phyloP scores from a whole-genome alignment of 2,888 invertebrate genomes.

The Synergus japonicus region DNA sequence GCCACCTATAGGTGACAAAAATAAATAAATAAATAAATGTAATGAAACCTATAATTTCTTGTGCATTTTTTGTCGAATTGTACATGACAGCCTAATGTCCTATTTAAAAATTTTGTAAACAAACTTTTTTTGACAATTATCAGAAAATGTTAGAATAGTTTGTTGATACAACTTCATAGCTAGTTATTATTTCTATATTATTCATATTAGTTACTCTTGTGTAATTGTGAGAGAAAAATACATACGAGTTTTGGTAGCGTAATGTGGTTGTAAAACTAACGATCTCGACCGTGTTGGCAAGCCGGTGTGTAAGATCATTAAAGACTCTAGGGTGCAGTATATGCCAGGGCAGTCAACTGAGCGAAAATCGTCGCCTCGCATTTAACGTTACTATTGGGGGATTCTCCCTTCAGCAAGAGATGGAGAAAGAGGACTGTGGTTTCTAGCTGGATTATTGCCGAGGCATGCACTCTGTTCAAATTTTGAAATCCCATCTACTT shows the following conservation, averaged over 20 bases:
- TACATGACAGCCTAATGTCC: too few relatives aligned
- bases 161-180: too few relatives aligned
- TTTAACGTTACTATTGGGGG: slow-evolving; percentile 63
- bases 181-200: neutral
- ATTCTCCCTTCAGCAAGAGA: slow-evolving; percentile 53
- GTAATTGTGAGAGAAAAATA: slow-evolving; percentile 28
- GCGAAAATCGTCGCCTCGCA: slow-evolving; percentile 59
- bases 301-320: slow-evolving; percentile 56
- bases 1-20: too few relatives aligned
- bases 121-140: too few relatives aligned
- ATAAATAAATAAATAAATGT: too few relatives aligned
- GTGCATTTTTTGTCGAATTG: too few relatives aligned
- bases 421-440: slow-evolving; percentile 49
- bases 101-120: too few relatives aligned
- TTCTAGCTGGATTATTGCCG: slow-evolving; percentile 52
- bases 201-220: neutral
- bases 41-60: too few relatives aligned
- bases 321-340: slow-evolving; percentile 64
- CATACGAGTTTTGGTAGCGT: slow-evolving; percentile 40
- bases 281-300: slow-evolving; percentile 40
- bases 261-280: slow-evolving; percentile 51
- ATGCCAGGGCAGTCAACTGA: slow-evolving; percentile 49
- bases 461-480: slow-evolving; percentile 53
- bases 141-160: too few relatives aligned
- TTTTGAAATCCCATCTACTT: slow-evolving; percentile 54